A percentile compares a stretch with the other conserved stretches of the same genome.
These are phyloP conservation scores for Heliocidaris tuberculata DNA, from an alignment of 35 echinoderm and acorn worm species.

Conservation along the genomic window DNA sequence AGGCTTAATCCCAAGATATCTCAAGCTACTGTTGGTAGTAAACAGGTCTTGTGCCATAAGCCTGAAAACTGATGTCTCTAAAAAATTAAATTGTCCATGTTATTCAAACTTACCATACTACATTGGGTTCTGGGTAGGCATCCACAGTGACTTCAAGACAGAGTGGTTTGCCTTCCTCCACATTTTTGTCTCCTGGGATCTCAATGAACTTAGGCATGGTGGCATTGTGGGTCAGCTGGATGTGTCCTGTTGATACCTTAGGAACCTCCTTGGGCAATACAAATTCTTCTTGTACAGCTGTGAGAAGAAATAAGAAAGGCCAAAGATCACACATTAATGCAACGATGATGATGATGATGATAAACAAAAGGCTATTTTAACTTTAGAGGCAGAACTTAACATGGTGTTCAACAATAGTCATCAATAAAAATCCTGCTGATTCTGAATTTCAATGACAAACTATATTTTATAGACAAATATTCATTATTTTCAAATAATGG, in stretches of 20 bases:
- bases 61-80: not conserved
- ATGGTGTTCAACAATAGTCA: too few species aligned
- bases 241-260: slow-evolving; percentile 5
- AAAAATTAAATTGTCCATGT: not conserved
- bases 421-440: too few species aligned
- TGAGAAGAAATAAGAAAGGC: not conserved
- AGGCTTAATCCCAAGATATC: too few species aligned
- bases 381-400: too few species aligned
- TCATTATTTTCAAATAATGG: too few species aligned
- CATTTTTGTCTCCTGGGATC: slow-evolving; percentile 60
- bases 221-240: slow-evolving; percentile 44
- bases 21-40: too few species aligned
- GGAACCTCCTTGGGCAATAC: slow-evolving; percentile 37
- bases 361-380: too few species aligned
- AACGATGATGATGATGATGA: too few species aligned
- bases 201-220: slow-evolving; percentile 63
- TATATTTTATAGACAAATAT: too few species aligned
- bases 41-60: too few species aligned
- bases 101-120: slow-evolving; percentile 72
- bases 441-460: too few species aligned
- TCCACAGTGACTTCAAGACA: slow-evolving; percentile 65
- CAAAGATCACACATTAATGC: not conserved
- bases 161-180: slow-evolving; percentile 74
- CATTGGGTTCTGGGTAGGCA: slow-evolving; percentile 69
- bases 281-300: slow-evolving; percentile 31